Evolutionary conservation across 2,888 invertebrate species (phyloP), one percentile per base, ranked within the genome.

Genomic region (Conomelus anceps): DNA sequence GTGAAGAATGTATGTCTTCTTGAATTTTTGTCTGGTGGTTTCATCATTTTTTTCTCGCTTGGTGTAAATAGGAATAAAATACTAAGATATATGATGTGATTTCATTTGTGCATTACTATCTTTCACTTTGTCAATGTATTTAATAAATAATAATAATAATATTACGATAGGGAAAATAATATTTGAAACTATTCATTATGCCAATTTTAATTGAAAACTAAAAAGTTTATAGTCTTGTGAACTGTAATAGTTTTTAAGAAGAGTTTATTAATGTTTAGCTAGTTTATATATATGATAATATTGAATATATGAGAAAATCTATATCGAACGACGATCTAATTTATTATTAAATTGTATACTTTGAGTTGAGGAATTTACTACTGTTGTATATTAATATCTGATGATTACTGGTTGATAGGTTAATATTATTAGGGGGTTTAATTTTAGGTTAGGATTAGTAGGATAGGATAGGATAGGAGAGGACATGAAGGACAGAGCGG

Each of bases 221-320:
- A 86, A 23, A 86, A 4, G 87, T 87, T 29, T 26, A 34, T 87
- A 29, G 34, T 87, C 63, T 63, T 63, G 63, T 63, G 63, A 63
- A 63, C 63, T 63, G 63, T 63, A 20, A 34, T 63, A 63, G 63
- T 63, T 63, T 63, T 63, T 63, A 63, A 63, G 63, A 63, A 63
- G 63, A 63, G 63, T 63, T 63, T 63, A 63, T 63, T 63, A 63
- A 63, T 63, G 63, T 63, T 63, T 63, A 63, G 63, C 63, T 63
- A 63, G 63, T 63, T 88, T 88, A 88, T 88, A 88, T 86, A 86
- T 86, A 86, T 17, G n/a, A 88, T 88, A 89, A 90, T 23, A 89
- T 89, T 87, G 93, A 94, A 94, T 94, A 90, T 90, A 90, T 91
- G 90, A 88, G 90, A 91, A 90, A 91, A 92, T 91, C 93, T 93